Conservation (phyloP, 1,140 invertebrate species). For the Cherax quadricarinatus region DNA sequence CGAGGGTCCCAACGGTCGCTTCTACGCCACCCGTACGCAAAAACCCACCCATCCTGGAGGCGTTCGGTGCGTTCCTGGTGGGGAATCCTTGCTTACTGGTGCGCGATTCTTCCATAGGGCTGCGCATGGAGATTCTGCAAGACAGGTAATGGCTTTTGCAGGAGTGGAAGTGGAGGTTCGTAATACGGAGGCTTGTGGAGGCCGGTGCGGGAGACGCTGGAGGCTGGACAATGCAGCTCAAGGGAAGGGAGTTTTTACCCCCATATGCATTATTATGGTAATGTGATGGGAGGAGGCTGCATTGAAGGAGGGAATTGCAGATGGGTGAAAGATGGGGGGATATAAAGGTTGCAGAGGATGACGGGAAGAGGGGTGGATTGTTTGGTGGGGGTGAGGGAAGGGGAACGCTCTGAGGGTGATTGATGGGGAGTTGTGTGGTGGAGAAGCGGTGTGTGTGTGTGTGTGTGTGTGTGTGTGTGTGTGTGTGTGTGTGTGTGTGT, state of each 20-base stretch:
- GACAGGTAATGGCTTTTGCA: not conserved
- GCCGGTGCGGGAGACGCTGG: not conserved
- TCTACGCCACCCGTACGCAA: not conserved
- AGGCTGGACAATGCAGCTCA: constrained; percentile 54
- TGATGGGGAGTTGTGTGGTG: not conserved
- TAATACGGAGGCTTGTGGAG: not conserved
- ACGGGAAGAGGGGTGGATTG: not conserved
- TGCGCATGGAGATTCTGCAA: no score
- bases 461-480: no score
- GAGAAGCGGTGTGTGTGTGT: no score
- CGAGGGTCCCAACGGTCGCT: constrained; percentile 21
- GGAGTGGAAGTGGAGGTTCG: constrained; percentile 23
- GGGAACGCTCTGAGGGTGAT: not conserved
- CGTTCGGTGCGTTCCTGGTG: no score
- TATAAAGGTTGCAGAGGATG: not conserved
- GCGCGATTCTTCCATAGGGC: no score
- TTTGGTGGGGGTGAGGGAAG: not conserved
- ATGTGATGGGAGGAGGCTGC: constrained; percentile 51
- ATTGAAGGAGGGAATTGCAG: not conserved
- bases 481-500: no score
- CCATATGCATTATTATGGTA: constrained; percentile 63
- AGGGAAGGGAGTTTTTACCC: constrained; percentile 40
- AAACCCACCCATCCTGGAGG: no score
- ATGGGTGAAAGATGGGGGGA: not conserved
- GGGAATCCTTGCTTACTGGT: no score